Evolutionary conservation across 1,140 invertebrate genomes (phyloP).

Genomic region (Maconellicoccus hirsutus): DNA sequence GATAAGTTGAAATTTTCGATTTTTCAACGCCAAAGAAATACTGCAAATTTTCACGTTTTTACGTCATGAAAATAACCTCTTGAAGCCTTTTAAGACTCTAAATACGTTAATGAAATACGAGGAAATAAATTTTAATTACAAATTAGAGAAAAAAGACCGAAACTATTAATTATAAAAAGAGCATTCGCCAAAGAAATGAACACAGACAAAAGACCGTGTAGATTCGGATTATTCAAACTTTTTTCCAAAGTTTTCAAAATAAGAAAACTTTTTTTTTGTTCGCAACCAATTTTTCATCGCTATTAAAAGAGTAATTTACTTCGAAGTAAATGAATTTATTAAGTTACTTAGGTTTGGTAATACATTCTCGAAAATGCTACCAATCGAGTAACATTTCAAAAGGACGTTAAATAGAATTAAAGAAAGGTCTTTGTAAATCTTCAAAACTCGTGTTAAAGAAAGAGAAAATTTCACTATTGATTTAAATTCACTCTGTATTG

Average conservation of each 20-base stretch:
- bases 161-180: slow-evolving; percentile 1
- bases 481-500: too few relatives aligned
- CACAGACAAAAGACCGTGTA: not conserved
- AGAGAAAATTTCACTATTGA: too few relatives aligned
- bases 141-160: not conserved
- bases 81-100: not conserved
- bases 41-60: not conserved
- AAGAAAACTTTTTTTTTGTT: not conserved
- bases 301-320: too few relatives aligned
- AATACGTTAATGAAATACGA: not conserved
- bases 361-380: too few relatives aligned
- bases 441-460: too few relatives aligned
- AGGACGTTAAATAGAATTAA: too few relatives aligned
- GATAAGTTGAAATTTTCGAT: not conserved
- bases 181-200: not conserved
- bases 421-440: too few relatives aligned
- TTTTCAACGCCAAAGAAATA: not conserved
- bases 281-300: too few relatives aligned
- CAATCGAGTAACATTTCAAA: too few relatives aligned
- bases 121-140: not conserved
- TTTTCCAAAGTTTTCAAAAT: not conserved
- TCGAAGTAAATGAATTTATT: too few relatives aligned
- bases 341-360: too few relatives aligned
- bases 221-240: slow-evolving; percentile 3
- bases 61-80: not conserved